These are phyloP conservation scores for Sebastes paucispinis DNA, from an alignment of 2,797 vertebrate genomes.

Conservation along the genomic window DNA sequence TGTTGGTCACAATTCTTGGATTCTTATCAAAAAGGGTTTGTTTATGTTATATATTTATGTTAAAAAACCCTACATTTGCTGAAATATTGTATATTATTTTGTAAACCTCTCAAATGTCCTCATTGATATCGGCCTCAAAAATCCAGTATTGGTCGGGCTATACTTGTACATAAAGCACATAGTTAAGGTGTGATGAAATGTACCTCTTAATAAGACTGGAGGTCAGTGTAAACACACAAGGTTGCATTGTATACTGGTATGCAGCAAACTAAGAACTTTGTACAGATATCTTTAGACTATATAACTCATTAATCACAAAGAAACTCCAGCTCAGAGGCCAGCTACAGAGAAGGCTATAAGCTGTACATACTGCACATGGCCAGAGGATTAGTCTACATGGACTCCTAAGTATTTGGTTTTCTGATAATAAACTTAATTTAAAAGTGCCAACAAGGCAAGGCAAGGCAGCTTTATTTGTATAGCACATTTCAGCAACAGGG, in stretches of 20 bases:
- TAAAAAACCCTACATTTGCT: not conserved
- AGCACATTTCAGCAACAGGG: too few relatives aligned
- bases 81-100: not conserved
- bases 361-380: slow-evolving; percentile 9
- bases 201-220: not conserved
- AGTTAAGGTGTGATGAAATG: not conserved
- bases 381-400: slow-evolving; percentile 19
- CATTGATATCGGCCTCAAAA: not conserved
- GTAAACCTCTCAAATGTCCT: not conserved
- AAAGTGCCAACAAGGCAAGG: not conserved
- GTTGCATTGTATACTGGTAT: not conserved
- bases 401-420: not conserved
- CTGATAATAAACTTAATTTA: not conserved
- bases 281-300: not conserved
- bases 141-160: not conserved
- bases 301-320: not conserved
- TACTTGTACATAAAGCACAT: not conserved
- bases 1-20: not conserved
- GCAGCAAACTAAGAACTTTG: not conserved
- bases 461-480: too few relatives aligned
- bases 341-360: not conserved
- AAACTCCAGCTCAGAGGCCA: not conserved
- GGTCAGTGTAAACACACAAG: not conserved
- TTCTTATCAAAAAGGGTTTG: too few relatives aligned
- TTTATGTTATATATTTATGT: not conserved